These are phyloP conservation scores for Scyliorhinus canicula DNA, from an alignment of 2,797 vertebrate species.

Conservation along the genomic window DNA sequence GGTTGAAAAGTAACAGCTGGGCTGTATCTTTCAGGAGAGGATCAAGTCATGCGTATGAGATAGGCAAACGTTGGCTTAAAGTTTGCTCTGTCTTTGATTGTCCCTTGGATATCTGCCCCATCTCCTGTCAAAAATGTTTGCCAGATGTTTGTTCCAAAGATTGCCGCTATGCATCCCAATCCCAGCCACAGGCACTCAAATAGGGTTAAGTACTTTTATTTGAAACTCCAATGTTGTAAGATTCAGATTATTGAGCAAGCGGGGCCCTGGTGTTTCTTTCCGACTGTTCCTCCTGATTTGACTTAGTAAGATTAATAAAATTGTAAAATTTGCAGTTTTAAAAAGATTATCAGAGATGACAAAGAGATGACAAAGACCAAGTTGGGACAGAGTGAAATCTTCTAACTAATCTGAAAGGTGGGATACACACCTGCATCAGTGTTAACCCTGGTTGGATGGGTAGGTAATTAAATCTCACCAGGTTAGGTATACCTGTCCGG, in stretches of 20 bases:
- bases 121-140: slow-evolving; percentile 92
- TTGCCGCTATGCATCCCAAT: slow-evolving; percentile 68
- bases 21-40: slow-evolving; percentile 82
- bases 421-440: not conserved
- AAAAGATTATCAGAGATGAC: not conserved
- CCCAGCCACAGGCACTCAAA: slow-evolving; percentile 56
- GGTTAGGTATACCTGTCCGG: not conserved
- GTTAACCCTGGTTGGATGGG: not conserved
- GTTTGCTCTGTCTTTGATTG: slow-evolving; percentile 94
- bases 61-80: slow-evolving; percentile 95
- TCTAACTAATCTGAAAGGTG: not conserved
- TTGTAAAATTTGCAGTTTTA: not conserved
- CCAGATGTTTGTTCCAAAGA: slow-evolving; percentile 95
- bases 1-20: slow-evolving; percentile 88
- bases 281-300: not conserved
- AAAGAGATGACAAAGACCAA: not conserved
- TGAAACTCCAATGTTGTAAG: not conserved
- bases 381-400: not conserved
- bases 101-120: slow-evolving; percentile 96
- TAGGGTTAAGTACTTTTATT: slow-evolving; percentile 9
- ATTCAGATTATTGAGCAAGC: not conserved
- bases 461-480: not conserved
- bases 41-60: slow-evolving; percentile 83
- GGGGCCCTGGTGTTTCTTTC: not conserved
- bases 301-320: not conserved